Evolutionary conservation across 1,140 invertebrate species (phyloP), one percentile per base, ranked within the genome.

Genomic region (Drosophila nannoptera): DNA sequence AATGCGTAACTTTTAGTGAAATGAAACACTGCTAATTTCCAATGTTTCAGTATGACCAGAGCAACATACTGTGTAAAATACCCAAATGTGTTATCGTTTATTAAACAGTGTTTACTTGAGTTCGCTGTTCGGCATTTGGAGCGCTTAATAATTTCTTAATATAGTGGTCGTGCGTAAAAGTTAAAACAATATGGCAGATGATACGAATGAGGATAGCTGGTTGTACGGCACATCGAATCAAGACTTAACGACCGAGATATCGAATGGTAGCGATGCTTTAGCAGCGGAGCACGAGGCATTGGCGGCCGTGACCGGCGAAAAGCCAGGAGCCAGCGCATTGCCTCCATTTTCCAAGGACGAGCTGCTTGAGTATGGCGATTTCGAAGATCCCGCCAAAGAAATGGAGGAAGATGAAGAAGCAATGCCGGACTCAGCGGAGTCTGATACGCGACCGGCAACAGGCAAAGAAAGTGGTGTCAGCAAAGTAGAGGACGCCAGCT

Each of bases 121-220:
- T 32, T 69, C 46, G 61, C 38, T 38, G 61, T 36, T 50, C 67
- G 52, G 67, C 61, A 56, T 65, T 55, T 42, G 4, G 12, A 46
- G 55, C 38, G 40, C 52, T 49, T 55, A 50, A 22, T 22, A 22
- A 50, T 49, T 38, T 31, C 55, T 54, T 9, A 36, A 64, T 63
- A 16, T 52, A 35, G 45, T 67, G 56, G 56, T 45, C 46, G 50
- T 49, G 43, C 22, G 8, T 11, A 38, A 38, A 40, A 65, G 12
- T 8, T 32, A 56, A 31, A 22, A 66, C 46, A 64, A 69, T 9
- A 89, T 90, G 65, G 92, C 92, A 59, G 93, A 94, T 77, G 92
- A 94, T 86, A 86, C 86, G 5, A 94, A 93, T 80, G 94, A 95
- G 88, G 94, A 95, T 90, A 93, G 92, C 78, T 95, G 94, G 94